Evolutionary conservation across 2,113 vertebrate species (phyloP).

Genomic region (Agapornis roseicollis): DNA sequence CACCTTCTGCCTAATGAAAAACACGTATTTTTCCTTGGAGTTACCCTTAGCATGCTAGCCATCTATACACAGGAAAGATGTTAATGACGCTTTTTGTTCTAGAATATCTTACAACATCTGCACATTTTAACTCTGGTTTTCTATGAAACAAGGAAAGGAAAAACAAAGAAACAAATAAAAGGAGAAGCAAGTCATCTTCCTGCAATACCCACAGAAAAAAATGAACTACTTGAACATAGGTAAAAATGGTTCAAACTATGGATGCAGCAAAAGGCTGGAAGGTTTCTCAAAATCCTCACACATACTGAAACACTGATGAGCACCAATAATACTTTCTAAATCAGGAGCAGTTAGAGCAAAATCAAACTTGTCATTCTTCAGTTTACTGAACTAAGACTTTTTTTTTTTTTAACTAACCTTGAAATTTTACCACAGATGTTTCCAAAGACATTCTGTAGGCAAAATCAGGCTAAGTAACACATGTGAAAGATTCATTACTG

Average conservation of each 20-base stretch:
- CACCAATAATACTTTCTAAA: background rate
- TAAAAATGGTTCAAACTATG: background rate
- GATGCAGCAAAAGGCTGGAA: background rate
- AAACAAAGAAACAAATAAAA: background rate
- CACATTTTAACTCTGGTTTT: background rate
- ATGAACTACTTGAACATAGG: background rate
- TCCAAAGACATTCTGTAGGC: background rate
- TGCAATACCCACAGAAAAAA: background rate
- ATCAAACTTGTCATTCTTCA: background rate
- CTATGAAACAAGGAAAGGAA: background rate
- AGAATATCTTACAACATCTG: background rate
- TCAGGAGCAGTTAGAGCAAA: background rate
- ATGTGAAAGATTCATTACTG: slow-evolving; percentile 4
- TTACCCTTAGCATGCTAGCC: background rate
- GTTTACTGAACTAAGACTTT: background rate
- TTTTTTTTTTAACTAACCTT: background rate
- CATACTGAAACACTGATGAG: background rate
- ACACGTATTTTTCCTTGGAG: background rate
- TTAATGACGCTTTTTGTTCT: background rate
- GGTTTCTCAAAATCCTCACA: background rate
- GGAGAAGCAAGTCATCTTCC: background rate
- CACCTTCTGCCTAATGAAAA: background rate
- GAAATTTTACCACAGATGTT: background rate
- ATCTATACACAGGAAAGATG: background rate
- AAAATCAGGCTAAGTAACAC: background rate